Evolutionary conservation across 1,140 invertebrate species (phyloP).

Genomic region (Drosophila nasuta): DNA sequence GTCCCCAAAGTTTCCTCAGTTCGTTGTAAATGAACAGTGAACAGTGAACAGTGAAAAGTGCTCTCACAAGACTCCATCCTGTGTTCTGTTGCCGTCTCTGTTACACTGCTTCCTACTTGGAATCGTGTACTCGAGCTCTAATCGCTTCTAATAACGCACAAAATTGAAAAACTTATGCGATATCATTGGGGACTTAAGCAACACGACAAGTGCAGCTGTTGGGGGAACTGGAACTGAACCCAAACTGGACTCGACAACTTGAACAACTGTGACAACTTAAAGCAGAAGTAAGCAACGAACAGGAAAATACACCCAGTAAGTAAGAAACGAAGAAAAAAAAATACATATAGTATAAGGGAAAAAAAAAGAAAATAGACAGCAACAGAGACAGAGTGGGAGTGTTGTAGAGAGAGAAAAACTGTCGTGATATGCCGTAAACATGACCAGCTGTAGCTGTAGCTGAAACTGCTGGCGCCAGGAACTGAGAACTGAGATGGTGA

Average conservation of each 20-base stretch:
- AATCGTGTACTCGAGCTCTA: conserved; percentile 57
- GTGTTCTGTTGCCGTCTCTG: neutral
- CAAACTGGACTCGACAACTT: conserved; percentile 72
- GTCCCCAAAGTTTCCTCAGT: neutral
- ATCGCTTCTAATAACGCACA: conserved; percentile 84
- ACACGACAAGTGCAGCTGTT: conserved; percentile 75
- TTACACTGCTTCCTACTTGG: neutral
- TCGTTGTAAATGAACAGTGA: conserved; percentile 10
- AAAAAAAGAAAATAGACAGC: conserved; percentile 14
- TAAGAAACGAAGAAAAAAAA: conserved; percentile 19
- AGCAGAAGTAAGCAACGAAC: conserved; percentile 59
- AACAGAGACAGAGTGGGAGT: conserved; percentile 31
- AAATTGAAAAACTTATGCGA: conserved; percentile 84
- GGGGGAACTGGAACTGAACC: conserved; percentile 33
- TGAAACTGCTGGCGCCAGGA: conserved; percentile 20
- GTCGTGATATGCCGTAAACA: conserved; percentile 81
- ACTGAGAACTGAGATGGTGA: conserved; percentile 14
- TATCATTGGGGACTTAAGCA: conserved; percentile 75
- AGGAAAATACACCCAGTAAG: conserved; percentile 36
- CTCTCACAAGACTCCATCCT: neutral
- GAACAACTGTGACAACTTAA: conserved; percentile 77
- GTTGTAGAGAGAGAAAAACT: conserved; percentile 28
- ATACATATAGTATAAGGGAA: neutral
- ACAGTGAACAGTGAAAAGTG: neutral
- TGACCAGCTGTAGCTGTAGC: conserved; percentile 62